Base-by-base conservation (phyloP, 2,888 invertebrate genomes). In the Eupithecia abbreviata region DNA sequence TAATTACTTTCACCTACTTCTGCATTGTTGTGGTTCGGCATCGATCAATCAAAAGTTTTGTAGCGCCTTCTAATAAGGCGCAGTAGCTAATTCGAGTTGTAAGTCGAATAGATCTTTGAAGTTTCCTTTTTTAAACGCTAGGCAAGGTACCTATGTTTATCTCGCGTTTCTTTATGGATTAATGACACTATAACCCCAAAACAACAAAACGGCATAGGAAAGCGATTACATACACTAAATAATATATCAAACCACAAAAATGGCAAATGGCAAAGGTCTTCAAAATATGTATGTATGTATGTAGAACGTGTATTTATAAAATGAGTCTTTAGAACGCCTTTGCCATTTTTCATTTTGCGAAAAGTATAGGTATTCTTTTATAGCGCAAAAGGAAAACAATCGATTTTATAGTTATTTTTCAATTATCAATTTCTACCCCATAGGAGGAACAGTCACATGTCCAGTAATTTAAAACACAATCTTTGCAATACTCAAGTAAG, bases 1-100 rank as follows among this genome's bases (percentile, higher is more conserved):
- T 87, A 86, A 87, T 87, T 86, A 80, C 85, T 83, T 84, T 82
- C 75, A 72, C 79, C 75, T 83, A 77, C 78, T 74, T 79, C 71
- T 62, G 69, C 68, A 77, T 72, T 79, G 76, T 78, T 73, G 58
- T 71, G 58, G 75, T 75, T 74, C n/a, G 47, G 75, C 70, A 71
- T 77, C 77, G 72, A 81, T 81, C 81, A 71, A 79, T 81, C 78
- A 81, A 79, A 80, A 74, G 65, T 73, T 76, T 65, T 58, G 55
- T 58, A 58, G n/a, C 18, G 45, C 67, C 67, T 43, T 68, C 7
- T 10, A 15, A 42, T 45, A 43, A 42, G 43, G 41, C 15, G 42
- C 15, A 45, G 67, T 45, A 68, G 67, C 67, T 68, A n/a, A 68
- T 15, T 68, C 18, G 45, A 43, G 45, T 9, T 3, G n/a, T 6